These are phyloP conservation scores for Penelope pileata DNA, from an alignment of 2,113 vertebrate genomes.

Conservation along the genomic window DNA sequence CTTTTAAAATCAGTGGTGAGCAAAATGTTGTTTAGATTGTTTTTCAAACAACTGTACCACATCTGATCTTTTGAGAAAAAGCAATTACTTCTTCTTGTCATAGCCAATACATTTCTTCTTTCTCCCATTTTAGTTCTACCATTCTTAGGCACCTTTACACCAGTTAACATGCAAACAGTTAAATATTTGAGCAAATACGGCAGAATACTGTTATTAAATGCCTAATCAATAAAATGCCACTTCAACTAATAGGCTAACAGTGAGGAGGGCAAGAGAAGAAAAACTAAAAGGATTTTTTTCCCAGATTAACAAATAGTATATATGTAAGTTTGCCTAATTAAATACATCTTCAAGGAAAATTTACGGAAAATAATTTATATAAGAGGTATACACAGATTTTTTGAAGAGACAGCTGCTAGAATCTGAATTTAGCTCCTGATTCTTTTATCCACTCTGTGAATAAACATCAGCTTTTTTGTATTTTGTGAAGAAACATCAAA, in stretches of 20 bases:
- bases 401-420: conserved; percentile 38
- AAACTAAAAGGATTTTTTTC: neutral
- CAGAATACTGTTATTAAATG: conserved; percentile 64
- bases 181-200: conserved; percentile 49
- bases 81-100: conserved; percentile 75
- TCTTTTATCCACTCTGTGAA: conserved; percentile 51
- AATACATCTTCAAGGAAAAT: conserved; percentile 45
- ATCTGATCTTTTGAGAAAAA: conserved; percentile 69
- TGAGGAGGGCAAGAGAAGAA: neutral
- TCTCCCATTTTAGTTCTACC: conserved; percentile 41
- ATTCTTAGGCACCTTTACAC: conserved; percentile 33
- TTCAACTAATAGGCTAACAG: conserved; percentile 39
- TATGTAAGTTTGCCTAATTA: conserved; percentile 20
- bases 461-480: conserved; percentile 56
- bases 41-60: conserved; percentile 65
- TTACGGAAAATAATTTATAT: conserved; percentile 46
- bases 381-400: conserved; percentile 44
- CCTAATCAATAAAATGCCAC: conserved; percentile 59
- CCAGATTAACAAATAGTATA: conserved; percentile 30
- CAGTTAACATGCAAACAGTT: conserved; percentile 54
- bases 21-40: conserved; percentile 73
- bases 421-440: conserved; percentile 48
- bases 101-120: conserved; percentile 72
- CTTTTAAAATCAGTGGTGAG: conserved; percentile 79
- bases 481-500: conserved; percentile 58